These are phyloP conservation scores for Apodemia hepburni DNA, from an alignment of 2,888 invertebrate genomes.

Conservation along the genomic window DNA sequence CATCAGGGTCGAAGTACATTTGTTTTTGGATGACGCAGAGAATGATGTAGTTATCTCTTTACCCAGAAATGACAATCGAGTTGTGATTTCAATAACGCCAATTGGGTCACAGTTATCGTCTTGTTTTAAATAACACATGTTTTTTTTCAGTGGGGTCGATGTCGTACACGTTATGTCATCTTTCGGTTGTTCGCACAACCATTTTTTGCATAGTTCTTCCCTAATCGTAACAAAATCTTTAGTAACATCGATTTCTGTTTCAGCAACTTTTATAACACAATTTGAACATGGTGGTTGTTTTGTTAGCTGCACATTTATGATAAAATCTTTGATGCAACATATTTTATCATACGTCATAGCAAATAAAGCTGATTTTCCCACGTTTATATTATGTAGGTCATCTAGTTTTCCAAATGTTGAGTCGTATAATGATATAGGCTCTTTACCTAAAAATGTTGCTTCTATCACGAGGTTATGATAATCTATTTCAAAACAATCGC, in stretches of 20 bases:
- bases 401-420: slow-evolving; percentile 59
- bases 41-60: slow-evolving; percentile 73
- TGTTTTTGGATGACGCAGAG: slow-evolving; percentile 51
- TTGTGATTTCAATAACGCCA: slow-evolving; percentile 63
- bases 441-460: slow-evolving; percentile 62
- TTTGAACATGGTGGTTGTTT: slow-evolving; percentile 67
- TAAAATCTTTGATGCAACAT: slow-evolving; percentile 58
- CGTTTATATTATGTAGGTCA: slow-evolving; percentile 56
- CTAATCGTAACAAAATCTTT: slow-evolving; percentile 53
- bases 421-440: slow-evolving; percentile 61
- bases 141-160: slow-evolving; percentile 60
- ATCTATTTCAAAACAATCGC: slow-evolving; percentile 69
- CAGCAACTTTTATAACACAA: slow-evolving; percentile 62
- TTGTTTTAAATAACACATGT: slow-evolving; percentile 61
- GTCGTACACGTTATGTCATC: slow-evolving; percentile 67
- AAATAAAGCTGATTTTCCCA: slow-evolving; percentile 67
- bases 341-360: slow-evolving; percentile 75
- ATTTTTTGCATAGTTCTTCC: slow-evolving; percentile 63
- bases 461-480: slow-evolving; percentile 64
- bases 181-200: slow-evolving; percentile 57
- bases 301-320: slow-evolving; percentile 52
- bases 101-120: slow-evolving; percentile 53
- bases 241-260: slow-evolving; percentile 61
- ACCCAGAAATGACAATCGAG: slow-evolving; percentile 68
- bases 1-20: slow-evolving; percentile 49